Base-by-base conservation (phyloP, 2,113 vertebrate species). In the Gymnocephalus cernua region DNA sequence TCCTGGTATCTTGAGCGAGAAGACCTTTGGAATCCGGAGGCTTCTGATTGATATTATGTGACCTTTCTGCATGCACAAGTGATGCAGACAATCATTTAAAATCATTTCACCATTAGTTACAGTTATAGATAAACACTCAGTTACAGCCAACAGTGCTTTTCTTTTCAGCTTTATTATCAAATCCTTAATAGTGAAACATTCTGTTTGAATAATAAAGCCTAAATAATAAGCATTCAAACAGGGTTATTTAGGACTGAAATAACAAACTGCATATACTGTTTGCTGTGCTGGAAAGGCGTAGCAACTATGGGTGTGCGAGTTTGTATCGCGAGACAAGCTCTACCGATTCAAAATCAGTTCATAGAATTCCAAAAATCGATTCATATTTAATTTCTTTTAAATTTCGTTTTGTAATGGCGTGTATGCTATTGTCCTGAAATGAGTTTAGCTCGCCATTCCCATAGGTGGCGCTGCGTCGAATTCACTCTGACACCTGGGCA, bases 1-100 rank as follows among this genome's bases (percentile, higher is more conserved):
- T 92, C 82, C 87, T 89, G 58, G 86, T 77, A 75, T 85, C 69
- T 89, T 72, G 61, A 80, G 62, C 72, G 79, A 27, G 77, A 76
- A 89, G 74, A 90, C 90, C 89, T 88, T 67, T 82, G 85, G 84
- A 90, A 71, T 71, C 51, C 6, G 7, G 73, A 79, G 71, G 84
- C 64, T 79, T 76, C 87, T 78, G 75, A 89, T 85, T 80, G 80
- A 72, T 86, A 82, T 86, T 80, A 81, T 59, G 67, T 81, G 64
- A 88, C 70, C 79, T 84, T 81, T 78, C 83, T 69, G 54, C 47
- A 29, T 29, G 48, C 76, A 67, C 23, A 62, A 75, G 72, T 58
- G 56, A 88, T 73, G 51, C 69, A 65, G 4, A 58, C 74, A 59
- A 57, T 85, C 21, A 67, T 19, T 10, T 16, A 38, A 77, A 70